Conservation (phyloP, 2,888 invertebrate genomes). For the Drosophila merina region DNA sequence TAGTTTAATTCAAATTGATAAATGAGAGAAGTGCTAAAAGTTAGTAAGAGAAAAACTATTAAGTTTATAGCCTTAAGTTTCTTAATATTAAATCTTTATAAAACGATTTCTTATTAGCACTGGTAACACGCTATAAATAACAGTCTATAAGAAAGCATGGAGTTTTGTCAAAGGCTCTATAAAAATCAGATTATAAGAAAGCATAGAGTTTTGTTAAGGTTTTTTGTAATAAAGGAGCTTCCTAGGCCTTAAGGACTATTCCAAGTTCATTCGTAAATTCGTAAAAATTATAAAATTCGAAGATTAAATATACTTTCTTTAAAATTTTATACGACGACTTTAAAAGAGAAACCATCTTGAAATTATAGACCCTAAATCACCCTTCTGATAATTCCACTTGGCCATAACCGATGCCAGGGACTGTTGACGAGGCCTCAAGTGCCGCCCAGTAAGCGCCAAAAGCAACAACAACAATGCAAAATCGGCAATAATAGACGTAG, state of each 20-base stretch:
- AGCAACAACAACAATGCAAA: constrained; percentile 61
- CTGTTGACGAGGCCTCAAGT: constrained; percentile 44
- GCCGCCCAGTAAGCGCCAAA: constrained; percentile 19
- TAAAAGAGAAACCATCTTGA: background rate
- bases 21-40: constrained; percentile 17
- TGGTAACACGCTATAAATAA: background rate
- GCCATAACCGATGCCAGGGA: constrained; percentile 25
- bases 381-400: background rate
- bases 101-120: too few species aligned
- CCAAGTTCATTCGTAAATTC: too few species aligned
- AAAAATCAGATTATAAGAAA: too few species aligned
- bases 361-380: background rate
- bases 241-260: background rate
- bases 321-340: background rate
- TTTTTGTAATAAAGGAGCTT: too few species aligned
- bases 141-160: background rate
- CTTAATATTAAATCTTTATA: background rate
- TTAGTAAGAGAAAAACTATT: background rate
- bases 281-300: too few species aligned
- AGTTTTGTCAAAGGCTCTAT: background rate
- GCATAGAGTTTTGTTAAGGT: too few species aligned
- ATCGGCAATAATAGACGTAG: constrained; percentile 72
- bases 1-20: constrained; percentile 29
- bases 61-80: background rate
- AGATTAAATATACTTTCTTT: background rate